Conservation (phyloP, 1,140 invertebrate genomes). For the Zeugodacus cucurbitae region DNA sequence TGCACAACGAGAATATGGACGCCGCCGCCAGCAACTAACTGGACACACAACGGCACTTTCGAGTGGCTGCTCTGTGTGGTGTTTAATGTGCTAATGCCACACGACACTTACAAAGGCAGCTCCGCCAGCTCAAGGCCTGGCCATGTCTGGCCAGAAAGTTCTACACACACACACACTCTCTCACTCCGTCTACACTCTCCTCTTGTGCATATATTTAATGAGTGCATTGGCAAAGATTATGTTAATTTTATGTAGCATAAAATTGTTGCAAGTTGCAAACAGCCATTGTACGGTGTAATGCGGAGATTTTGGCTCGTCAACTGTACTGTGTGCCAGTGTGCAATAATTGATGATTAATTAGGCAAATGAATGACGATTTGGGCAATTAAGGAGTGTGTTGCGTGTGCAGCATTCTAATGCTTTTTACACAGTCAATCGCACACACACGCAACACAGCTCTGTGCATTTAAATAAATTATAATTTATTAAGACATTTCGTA, state of each 20-base stretch:
- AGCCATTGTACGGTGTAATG: not conserved
- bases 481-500: not conserved
- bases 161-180: not conserved
- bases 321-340: not conserved
- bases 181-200: too few species aligned
- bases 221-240: not conserved
- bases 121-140: not conserved
- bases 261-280: constrained; percentile 19
- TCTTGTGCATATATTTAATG: not conserved
- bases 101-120: not conserved
- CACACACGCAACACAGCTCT: not conserved
- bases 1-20: not conserved
- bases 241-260: constrained; percentile 24
- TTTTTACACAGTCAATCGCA: not conserved
- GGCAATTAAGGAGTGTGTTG: not conserved
- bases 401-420: constrained; percentile 10
- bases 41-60: not conserved
- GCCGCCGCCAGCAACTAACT: not conserved
- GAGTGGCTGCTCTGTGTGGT: not conserved
- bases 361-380: constrained; percentile 26
- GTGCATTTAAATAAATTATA: not conserved
- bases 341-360: constrained; percentile 36
- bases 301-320: constrained; percentile 8
- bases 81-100: constrained; percentile 14
- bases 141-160: not conserved